Conservation (phyloP, 2,797 vertebrate genomes). For the Scolopax rusticola region DNA sequence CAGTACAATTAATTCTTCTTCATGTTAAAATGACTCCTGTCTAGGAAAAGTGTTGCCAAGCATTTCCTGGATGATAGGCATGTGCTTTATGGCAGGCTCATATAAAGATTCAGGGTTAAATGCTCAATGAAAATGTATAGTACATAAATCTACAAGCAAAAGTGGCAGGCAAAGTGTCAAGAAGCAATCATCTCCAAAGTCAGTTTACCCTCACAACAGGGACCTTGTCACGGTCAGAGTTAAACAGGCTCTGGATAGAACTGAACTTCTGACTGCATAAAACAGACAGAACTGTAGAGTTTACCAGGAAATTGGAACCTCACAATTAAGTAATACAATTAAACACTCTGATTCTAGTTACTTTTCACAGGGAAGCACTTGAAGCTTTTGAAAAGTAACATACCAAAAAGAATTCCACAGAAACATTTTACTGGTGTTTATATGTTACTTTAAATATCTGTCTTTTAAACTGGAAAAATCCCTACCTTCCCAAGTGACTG, state of each 20-base stretch:
- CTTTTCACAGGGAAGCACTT: neutral
- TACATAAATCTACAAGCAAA: slow-evolving; percentile 60
- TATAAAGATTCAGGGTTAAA: slow-evolving; percentile 71
- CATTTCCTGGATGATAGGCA: slow-evolving; percentile 54
- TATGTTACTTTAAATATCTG: neutral
- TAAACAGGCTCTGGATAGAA: slow-evolving; percentile 32
- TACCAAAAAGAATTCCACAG: neutral
- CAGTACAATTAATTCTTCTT: slow-evolving; percentile 29
- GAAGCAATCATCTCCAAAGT: slow-evolving; percentile 60
- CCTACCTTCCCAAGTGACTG: neutral
- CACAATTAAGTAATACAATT: neutral
- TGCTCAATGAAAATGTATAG: slow-evolving; percentile 64
- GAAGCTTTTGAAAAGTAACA: neutral
- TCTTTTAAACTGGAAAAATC: neutral
- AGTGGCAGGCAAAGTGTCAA: slow-evolving; percentile 55
- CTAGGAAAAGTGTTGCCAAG: slow-evolving; percentile 31
- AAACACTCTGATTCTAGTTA: neutral
- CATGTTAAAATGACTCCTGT: slow-evolving; percentile 30
- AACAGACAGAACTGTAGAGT: neutral
- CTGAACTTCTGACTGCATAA: neutral
- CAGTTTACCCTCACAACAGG: slow-evolving; percentile 57
- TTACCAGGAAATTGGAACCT: neutral
- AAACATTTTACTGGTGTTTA: neutral
- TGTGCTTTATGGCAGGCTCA: slow-evolving; percentile 36
- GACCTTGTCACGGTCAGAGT: slow-evolving; percentile 39